Evolutionary conservation across 2,113 vertebrate genomes (phyloP), one percentile per base, ranked within the genome.

Genomic region (Gobiocypris rarus): DNA sequence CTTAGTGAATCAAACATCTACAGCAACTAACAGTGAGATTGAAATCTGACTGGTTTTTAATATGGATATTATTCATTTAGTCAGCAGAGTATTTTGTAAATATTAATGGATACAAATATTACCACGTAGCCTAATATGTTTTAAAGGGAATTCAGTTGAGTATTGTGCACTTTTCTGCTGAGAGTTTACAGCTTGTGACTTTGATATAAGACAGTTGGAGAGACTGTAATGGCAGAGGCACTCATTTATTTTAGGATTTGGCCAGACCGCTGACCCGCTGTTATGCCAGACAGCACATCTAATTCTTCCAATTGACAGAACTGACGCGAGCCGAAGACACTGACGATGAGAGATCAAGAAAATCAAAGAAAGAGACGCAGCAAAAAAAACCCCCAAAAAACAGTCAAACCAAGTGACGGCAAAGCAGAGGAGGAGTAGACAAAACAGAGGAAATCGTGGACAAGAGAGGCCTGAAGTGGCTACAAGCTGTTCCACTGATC

Each of bases 401-500:
- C 9, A 4, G 10, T 78, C 3, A 50, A n/a, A 52, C 14, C 9
- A 59, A 43, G 75, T 34, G 41, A 41, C 22, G 43, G 38, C 9
- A 38, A 83, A 48, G 73, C 69, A 48, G 13, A 11, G 43, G 41
- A 77, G 22, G 22, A 28, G 56, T 22, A 43, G 73, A 50, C 11
- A 31, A 84, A 56, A 83, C 69, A 48, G 14, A 15, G 65, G 41
- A 77, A 65, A 78, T 22, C 59, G n/a, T 45, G 26, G 43, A 69
- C 31, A 71, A 41, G 81, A 76, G 71, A 86, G 48, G 19, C 52
- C 82, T 65, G 41, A 67, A 84, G 79, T 61, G 85, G 52, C 48
- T 83, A 26, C 81, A 85, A 84, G 85, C 85, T 85, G 86, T 86
- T 86, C 83, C 81, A 78, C 86, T 67, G 85, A 85, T 89, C 90